Evolutionary conservation across 2,888 invertebrate genomes (phyloP).

Genomic region (Agrotis puta): DNA sequence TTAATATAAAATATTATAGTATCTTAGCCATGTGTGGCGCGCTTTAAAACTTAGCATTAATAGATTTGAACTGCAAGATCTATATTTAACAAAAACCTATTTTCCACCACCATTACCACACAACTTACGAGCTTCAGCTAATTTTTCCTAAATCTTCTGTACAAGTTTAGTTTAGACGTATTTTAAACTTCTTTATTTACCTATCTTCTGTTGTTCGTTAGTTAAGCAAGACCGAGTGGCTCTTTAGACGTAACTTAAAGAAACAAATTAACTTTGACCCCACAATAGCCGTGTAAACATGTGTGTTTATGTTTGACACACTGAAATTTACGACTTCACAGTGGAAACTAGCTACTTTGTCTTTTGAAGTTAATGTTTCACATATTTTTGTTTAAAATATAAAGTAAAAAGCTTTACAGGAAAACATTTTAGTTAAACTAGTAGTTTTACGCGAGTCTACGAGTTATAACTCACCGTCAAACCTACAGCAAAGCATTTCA

Average conservation of each 20-base stretch:
- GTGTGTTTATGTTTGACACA: conserved; percentile 81
- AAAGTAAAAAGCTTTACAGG: conserved; percentile 11
- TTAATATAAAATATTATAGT: no score
- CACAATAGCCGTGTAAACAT: conserved; percentile 80
- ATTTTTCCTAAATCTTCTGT: neutral
- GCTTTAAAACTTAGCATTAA: no score
- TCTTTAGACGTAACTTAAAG: conserved; percentile 61
- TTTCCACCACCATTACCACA: neutral
- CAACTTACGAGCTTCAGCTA: neutral
- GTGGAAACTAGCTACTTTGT: conserved; percentile 66
- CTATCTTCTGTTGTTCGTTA: conserved; percentile 45
- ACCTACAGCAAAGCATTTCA: conserved; percentile 5
- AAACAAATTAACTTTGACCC: conserved; percentile 84
- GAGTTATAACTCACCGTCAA: neutral
- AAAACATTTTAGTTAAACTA: conserved; percentile 19
- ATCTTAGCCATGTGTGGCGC: no score
- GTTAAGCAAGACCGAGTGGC: conserved; percentile 47
- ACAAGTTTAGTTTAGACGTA: neutral
- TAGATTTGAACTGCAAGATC: no score
- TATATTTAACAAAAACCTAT: no score
- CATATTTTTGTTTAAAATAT: conserved; percentile 27
- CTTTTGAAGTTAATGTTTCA: conserved; percentile 52
- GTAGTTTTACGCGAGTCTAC: conserved; percentile 1
- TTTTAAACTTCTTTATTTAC: conserved; percentile 27
- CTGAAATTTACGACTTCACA: conserved; percentile 74